Base-by-base conservation (phyloP, 2,797 vertebrate genomes). In the Taeniopygia guttata region DNA sequence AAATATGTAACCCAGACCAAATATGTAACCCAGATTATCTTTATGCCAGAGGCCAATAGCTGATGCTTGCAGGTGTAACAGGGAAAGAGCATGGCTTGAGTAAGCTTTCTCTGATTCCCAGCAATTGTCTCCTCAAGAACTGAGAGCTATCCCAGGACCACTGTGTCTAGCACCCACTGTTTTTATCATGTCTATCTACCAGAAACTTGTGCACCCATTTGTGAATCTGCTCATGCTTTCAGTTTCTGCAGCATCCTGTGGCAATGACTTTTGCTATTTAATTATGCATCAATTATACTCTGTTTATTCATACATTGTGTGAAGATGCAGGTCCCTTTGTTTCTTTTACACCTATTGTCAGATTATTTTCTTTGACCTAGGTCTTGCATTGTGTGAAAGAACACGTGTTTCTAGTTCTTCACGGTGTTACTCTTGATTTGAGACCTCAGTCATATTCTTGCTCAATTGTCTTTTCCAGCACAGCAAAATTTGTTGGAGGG, bases 211-310 rank as follows among this genome's bases (percentile, higher is more conserved):
- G n/a, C 13, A 2, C 36, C 20, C 21, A 75, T 60, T 68, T 68
- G 69, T 81, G n/a, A 85, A 85, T 88, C 60, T 51, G 21, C 51
- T 86, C 16, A 19, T 77, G 38, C 76, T 83, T 86, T 87, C 3
- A 6, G 27, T 89, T 89, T 68, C 49, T 60, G 29, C 42, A 49
- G n/a, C 75, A 88, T 83, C 56, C 85, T 78, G 43, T 20, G 11
- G 79, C 82, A 91, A 38, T 51, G 34, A 89, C 32, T 80, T 92
- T 36, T 78, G 27, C 68, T 93, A 4, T 84, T 87, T 92, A 85
- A 52, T 91, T 81, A 87, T 43, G n/a, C 56, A 62, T 94, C 60
- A 83, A 75, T 95, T 94, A 68, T 55, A 45, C 54, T 92, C 48
- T 87, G 18, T 79, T 83, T 93, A 63, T 66, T 89, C 32, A 4